phyloP scores from a whole-genome alignment of 2,888 invertebrate genomes.

The Rugalucina vietnamica region DNA sequence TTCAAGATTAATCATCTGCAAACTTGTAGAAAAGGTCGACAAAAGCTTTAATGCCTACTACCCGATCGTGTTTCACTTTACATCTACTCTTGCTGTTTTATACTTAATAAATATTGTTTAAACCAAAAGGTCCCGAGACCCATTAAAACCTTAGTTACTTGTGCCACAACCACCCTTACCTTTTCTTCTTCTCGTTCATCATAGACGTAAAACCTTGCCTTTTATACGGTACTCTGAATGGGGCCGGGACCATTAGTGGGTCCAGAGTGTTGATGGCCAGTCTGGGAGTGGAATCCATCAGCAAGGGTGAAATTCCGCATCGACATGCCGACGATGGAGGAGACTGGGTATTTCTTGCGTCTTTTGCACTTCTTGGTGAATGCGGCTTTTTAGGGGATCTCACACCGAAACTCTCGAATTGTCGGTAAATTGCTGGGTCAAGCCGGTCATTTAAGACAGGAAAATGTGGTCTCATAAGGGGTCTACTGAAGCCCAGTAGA shows the following conservation, averaged over 20 bases:
- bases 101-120: no score
- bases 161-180: conserved; percentile 32
- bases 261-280: conserved; percentile 43
- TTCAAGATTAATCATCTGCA: no score
- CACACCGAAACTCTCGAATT: conserved; percentile 53
- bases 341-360: conserved; percentile 13
- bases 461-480: not conserved
- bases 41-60: no score
- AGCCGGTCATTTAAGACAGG: conserved; percentile 7
- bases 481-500: conserved; percentile 4
- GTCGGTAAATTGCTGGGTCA: conserved; percentile 37
- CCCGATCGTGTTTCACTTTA: no score
- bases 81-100: no score
- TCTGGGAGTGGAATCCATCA: not conserved
- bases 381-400: conserved; percentile 37
- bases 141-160: no score
- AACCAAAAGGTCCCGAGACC: no score
- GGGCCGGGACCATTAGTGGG: not conserved
- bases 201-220: conserved; percentile 38
- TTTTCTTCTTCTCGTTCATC: conserved; percentile 21
- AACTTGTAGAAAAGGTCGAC: no score
- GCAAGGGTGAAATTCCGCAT: not conserved
- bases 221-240: conserved; percentile 10
- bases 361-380: conserved; percentile 19
- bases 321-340: conserved; percentile 27